Evolutionary conservation across 2,113 vertebrate genomes (phyloP).

Genomic region (Phylloscopus trochiloides): DNA sequence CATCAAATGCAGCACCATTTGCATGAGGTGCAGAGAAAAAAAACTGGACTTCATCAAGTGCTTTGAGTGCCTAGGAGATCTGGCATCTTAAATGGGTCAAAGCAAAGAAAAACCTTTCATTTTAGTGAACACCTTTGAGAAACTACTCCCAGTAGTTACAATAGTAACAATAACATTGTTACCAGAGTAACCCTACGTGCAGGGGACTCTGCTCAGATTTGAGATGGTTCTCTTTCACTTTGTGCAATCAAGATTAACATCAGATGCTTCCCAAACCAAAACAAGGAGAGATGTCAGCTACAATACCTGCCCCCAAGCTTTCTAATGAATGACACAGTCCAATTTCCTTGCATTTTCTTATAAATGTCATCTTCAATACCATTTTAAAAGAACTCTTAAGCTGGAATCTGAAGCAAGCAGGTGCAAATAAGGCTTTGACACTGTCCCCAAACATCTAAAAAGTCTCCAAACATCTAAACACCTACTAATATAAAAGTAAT

Average conservation of each 20-base stretch:
- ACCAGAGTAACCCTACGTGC: neutral
- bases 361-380: neutral
- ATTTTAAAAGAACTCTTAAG: neutral
- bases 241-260: neutral
- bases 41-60: neutral
- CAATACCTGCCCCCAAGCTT: neutral
- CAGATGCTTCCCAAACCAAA: neutral
- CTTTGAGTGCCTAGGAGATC: neutral
- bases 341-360: neutral
- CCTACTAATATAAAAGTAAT: neutral
- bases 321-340: neutral
- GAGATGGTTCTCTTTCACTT: neutral
- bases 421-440: neutral
- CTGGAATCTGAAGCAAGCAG: neutral
- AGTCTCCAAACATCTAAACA: neutral
- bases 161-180: neutral
- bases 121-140: neutral
- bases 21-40: neutral
- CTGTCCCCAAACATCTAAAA: neutral
- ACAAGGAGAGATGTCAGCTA: neutral
- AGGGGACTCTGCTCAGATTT: neutral
- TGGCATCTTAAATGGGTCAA: neutral
- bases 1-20: neutral
- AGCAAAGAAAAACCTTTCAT: neutral
- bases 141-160: neutral